Evolutionary conservation across 2,888 invertebrate genomes (phyloP).

Genomic region (Neoscelio sp.): DNA sequence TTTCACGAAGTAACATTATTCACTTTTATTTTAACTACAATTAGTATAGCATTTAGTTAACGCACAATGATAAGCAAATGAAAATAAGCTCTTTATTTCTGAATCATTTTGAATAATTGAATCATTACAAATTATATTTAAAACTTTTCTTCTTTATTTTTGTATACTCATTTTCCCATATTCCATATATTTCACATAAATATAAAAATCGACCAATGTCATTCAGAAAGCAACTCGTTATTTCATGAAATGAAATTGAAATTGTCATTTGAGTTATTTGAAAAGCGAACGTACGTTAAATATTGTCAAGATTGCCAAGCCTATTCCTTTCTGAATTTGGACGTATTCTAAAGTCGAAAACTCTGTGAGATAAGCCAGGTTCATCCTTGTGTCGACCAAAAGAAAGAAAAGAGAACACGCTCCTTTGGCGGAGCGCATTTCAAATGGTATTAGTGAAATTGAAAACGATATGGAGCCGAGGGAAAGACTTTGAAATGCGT

Average conservation of each 20-base stretch:
- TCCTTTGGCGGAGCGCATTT: slow-evolving; percentile 27
- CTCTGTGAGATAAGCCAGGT: slow-evolving; percentile 6
- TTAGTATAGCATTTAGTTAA: no score
- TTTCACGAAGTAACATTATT: no score
- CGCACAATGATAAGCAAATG: no score
- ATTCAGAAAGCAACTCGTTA: no score
- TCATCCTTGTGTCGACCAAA: background rate
- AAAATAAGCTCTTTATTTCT: no score
- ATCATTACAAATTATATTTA: no score
- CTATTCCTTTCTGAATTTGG: slow-evolving; percentile 7
- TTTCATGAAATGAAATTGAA: background rate
- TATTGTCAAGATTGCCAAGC: background rate
- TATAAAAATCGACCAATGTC: no score
- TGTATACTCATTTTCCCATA: no score
- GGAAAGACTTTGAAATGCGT: slow-evolving; percentile 17
- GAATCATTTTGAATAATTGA: no score
- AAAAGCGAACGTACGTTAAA: background rate
- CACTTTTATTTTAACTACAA: no score
- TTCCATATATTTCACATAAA: no score
- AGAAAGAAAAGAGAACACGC: background rate
- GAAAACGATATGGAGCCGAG: slow-evolving; percentile 23
- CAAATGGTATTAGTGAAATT: slow-evolving; percentile 46
- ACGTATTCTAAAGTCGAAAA: slow-evolving; percentile 1
- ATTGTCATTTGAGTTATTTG: background rate
- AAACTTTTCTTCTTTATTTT: no score